phyloP scores from a whole-genome alignment of 2,113 vertebrate genomes.

The Nyctibius bracteatus region DNA sequence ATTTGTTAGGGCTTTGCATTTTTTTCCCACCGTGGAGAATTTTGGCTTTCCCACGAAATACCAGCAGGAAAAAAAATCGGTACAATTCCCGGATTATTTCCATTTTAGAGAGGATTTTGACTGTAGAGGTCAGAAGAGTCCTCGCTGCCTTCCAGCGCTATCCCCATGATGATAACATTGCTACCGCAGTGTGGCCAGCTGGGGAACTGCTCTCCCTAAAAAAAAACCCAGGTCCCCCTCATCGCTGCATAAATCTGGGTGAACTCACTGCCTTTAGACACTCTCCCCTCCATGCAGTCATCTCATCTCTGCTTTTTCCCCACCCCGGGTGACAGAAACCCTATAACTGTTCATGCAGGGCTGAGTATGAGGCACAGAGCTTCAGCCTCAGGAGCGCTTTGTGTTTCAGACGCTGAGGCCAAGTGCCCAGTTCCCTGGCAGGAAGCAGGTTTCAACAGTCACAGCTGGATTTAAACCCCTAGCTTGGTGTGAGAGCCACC shows the following conservation, averaged over 20 bases:
- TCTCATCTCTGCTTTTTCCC: not conserved
- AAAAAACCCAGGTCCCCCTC: not conserved
- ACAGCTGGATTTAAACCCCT: not conserved
- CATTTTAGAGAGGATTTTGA: not conserved
- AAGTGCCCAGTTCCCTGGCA: not conserved
- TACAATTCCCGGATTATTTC: not conserved
- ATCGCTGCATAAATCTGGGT: not conserved
- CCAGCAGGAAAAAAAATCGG: not conserved
- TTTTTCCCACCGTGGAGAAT: not conserved
- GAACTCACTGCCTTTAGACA: not conserved
- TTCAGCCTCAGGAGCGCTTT: not conserved
- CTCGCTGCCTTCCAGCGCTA: not conserved
- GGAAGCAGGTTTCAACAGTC: not conserved
- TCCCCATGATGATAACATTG: not conserved
- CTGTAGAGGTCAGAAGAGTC: not conserved
- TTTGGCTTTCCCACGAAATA: not conserved
- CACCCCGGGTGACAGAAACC: not conserved
- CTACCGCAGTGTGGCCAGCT: slow-evolving; percentile 22
- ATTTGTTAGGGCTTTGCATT: not conserved
- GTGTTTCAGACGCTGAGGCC: not conserved
- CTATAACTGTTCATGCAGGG: not conserved
- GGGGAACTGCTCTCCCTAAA: not conserved
- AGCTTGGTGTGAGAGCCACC: not conserved
- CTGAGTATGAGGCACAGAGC: not conserved
- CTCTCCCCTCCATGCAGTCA: not conserved